phyloP scores from a whole-genome alignment of 2,797 vertebrate species.

The Carduelis carduelis region DNA sequence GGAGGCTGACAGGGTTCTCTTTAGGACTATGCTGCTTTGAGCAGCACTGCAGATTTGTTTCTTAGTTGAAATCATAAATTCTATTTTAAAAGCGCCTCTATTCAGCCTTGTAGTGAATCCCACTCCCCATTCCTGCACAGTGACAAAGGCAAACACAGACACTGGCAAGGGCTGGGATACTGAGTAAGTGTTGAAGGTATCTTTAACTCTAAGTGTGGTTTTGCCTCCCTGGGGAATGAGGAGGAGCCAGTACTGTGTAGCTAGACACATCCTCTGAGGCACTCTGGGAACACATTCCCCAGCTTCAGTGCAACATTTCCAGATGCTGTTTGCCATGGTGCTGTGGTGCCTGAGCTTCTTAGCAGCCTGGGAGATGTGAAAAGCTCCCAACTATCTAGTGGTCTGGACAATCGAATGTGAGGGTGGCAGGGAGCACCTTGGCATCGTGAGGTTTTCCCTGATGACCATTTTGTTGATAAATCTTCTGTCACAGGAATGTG shows the following conservation, averaged over 20 bases:
- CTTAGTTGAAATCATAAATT: background rate
- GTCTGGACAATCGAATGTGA: fast-evolving
- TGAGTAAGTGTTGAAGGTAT: background rate
- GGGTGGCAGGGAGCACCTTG: background rate
- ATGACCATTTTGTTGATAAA: background rate
- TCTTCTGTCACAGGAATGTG: background rate
- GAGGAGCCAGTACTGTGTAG: background rate
- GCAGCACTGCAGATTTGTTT: background rate
- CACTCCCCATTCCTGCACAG: background rate
- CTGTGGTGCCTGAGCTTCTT: background rate
- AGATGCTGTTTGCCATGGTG: background rate
- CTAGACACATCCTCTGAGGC: background rate
- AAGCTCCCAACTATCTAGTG: background rate
- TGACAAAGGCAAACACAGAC: background rate
- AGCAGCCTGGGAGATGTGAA: background rate
- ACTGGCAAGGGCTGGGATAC: background rate
- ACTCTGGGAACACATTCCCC: background rate
- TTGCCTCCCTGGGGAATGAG: background rate
- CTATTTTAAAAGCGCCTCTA: background rate
- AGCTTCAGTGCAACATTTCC: background rate
- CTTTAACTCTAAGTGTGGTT: constrained; percentile 4
- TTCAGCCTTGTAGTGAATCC: background rate
- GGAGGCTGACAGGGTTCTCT: background rate
- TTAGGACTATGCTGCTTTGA: background rate
- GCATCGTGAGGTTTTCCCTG: background rate